Evolutionary conservation across 1,140 invertebrate genomes (phyloP), one percentile per base, ranked within the genome.

Genomic region (Hylyphantes graminicola): DNA sequence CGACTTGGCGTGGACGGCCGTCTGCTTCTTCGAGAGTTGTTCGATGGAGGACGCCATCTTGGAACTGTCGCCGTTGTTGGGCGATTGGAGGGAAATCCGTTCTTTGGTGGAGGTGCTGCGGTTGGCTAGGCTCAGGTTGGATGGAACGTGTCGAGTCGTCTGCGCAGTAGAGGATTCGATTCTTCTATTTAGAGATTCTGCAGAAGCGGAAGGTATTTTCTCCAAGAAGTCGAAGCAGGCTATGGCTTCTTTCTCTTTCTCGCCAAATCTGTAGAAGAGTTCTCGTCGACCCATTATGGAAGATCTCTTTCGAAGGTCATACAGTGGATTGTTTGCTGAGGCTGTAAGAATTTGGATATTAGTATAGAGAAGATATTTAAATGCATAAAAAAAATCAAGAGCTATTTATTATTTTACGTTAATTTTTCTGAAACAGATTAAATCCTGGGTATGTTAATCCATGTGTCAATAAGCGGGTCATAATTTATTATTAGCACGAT

Each of bases 221-320:
- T 95, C 92, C 73, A 95, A 91, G 90, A 95, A 95, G 90, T 94
- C 93, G 89, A 95, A 95, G 86, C 93, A 93, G 53, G 94, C 93
- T 72, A 95, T 93, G 35, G 94, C 94, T 89, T 94, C 94, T 73
- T 91, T 90, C 88, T 95, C 94, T 87, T 94, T 93, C 83, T 94
- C 93, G n/a, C 94, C 94, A 89, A 92, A 95, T 84, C 94, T 92
- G 54, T 94, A 92, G 91, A 92, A 95, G 89, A 95, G 94, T 87
- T 94, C 93, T 61, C 93, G 91, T 57, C 94, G 91, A 84, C 93
- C 93, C 87, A 95, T 93, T 88, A 94, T 94, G 86, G 93, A 93
- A 21, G 93, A 92, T 67, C 93, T 90, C 7, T 88, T 81, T 17
- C 54, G 61, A 48, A 72, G 13, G 11, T 81, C 79, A 48, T 63